Evolutionary conservation across 2,797 vertebrate genomes (phyloP), one percentile per base, ranked within the genome.

Genomic region (Holocentrus rufus): DNA sequence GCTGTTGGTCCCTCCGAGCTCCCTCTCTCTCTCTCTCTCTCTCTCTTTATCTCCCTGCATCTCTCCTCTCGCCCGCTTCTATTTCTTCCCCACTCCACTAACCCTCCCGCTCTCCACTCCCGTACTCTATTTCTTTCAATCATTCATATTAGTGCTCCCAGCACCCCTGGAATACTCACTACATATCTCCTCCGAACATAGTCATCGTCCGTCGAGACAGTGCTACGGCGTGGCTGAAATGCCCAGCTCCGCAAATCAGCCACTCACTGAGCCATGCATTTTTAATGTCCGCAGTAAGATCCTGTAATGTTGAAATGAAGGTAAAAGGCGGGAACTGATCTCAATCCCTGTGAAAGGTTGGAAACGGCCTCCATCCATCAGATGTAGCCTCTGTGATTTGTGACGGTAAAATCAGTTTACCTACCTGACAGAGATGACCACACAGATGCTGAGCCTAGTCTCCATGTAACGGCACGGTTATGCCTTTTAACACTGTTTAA

Each of bases 71-170:
- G 66, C 76, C 61, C 25, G 72, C 81, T 79, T 76, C 11, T 65
- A 42, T 62, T 77, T 82, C 81, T 69, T 70, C 57, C 30, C 74
- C 77, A 85, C 76, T 84, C 60, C 52, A 65, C 75, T 81, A 63
- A 73, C 66, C 60, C 30, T 61, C 23, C 44, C 9, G 14, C 74
- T 67, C 76, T 80, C 47, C 54, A 31, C 49, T 66, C 49, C 69
- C 55, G 36, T 68, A 57, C 83, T 74, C 69, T 64, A 64, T 77
- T 77, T 84, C 69, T 85, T 89, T 92, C 87, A 80, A 84, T 91
- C 90, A 88, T 90, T 88, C 81, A 87, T 87, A 87, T 85, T 87
- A 81, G 83, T 86, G 78, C 86, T 81, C 42, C 46, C 60, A 17
- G 72, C 77, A 82, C 77, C 65, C 30, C 0, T 20, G 74, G 84